A percentile compares a stretch with the other conserved stretches of the same genome.
Conservation (phyloP, 2,888 invertebrate species). For the Iphiclides podalirius region DNA sequence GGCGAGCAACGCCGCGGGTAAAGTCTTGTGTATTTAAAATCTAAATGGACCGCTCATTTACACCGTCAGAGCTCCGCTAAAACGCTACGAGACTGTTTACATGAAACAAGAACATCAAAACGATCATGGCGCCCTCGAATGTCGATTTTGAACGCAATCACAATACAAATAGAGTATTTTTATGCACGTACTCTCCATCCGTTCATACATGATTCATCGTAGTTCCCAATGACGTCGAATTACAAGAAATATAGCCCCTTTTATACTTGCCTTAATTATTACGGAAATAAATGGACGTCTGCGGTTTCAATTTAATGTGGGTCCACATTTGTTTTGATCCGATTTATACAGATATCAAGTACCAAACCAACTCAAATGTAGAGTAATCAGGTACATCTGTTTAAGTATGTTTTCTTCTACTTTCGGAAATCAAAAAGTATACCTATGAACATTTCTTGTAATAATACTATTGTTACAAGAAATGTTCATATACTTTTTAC, state of each 20-base stretch:
- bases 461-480: too few relatives aligned
- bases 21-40: too few relatives aligned
- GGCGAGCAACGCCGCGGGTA: too few relatives aligned
- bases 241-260: constrained; percentile 17
- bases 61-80: too few relatives aligned
- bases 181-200: neutral
- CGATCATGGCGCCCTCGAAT: neutral
- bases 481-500: too few relatives aligned
- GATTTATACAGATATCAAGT: neutral
- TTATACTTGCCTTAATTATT: constrained; percentile 2
- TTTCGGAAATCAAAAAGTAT: too few relatives aligned
- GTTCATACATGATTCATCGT: constrained; percentile 13
- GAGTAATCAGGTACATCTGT: neutral
- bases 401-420: too few relatives aligned
- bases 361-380: neutral
- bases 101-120: neutral
- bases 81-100: too few relatives aligned
- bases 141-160: neutral
- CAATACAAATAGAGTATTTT: neutral
- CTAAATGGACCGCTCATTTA: too few relatives aligned
- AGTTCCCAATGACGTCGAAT: constrained; percentile 20
- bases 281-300: constrained; percentile 4
- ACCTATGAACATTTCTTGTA: too few relatives aligned
- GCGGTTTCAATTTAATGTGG: constrained; percentile 7
- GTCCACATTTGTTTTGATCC: neutral